Conservation (phyloP, 2,888 invertebrate species). For the Prosapia bicincta region DNA sequence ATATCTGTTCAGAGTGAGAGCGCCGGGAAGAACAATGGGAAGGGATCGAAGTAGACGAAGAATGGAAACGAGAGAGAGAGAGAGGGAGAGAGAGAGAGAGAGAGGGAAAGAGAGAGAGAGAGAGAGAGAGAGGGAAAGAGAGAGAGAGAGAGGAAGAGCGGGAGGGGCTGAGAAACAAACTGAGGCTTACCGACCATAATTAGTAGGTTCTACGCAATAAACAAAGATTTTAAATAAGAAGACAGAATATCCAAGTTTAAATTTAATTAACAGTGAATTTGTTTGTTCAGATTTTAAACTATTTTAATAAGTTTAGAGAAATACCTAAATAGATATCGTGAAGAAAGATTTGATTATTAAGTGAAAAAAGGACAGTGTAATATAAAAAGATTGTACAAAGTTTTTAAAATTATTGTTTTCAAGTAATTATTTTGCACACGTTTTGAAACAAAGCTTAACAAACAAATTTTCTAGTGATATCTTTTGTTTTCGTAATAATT, state of each 20-base stretch:
- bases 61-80: constrained; percentile 7
- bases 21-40: not conserved
- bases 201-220: not conserved
- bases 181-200: not conserved
- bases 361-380: too few relatives aligned
- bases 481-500: constrained; percentile 3
- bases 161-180: not conserved
- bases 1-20: not conserved
- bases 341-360: too few relatives aligned
- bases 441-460: too few relatives aligned
- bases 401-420: too few relatives aligned
- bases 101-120: not conserved
- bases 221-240: not conserved
- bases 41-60: constrained; percentile 42
- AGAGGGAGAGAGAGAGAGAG: not conserved
- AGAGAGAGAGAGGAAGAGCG: not conserved
- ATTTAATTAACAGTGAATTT: not conserved
- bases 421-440: too few relatives aligned
- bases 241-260: not conserved
- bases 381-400: too few relatives aligned
- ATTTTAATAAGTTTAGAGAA: too few relatives aligned
- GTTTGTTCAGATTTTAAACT: too few relatives aligned
- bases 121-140: not conserved
- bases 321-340: too few relatives aligned
- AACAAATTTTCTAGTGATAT: too few relatives aligned